A percentile compares a stretch with the other conserved stretches of the same genome.
phyloP scores from a whole-genome alignment of 2,113 vertebrate genomes.

The Delphinapterus leucas region DNA sequence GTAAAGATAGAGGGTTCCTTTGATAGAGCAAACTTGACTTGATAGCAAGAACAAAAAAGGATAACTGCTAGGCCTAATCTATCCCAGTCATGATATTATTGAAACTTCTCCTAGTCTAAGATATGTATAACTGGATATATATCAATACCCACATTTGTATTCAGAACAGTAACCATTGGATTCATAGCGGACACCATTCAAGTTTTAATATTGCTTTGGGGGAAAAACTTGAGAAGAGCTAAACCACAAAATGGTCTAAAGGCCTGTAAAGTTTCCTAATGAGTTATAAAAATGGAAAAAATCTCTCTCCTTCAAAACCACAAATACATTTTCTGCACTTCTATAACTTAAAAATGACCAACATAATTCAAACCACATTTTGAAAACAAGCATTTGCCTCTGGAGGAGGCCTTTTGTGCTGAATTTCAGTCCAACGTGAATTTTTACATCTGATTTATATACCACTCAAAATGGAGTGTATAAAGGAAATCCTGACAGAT shows the following conservation, averaged over 20 bases:
- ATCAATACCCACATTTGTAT: conserved; percentile 34
- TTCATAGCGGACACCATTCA: conserved; percentile 64
- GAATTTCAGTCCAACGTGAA: conserved; percentile 68
- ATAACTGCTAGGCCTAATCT: not conserved
- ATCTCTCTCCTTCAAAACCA: conserved; percentile 67
- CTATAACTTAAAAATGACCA: conserved; percentile 63
- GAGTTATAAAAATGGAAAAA: conserved; percentile 70
- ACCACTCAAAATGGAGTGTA: conserved; percentile 70
- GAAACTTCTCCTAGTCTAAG: conserved; percentile 13
- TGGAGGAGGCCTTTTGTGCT: conserved; percentile 55
- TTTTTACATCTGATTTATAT: conserved; percentile 73
- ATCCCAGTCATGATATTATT: not conserved
- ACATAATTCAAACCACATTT: conserved; percentile 67
- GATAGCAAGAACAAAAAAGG: not conserved
- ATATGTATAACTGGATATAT: not conserved
- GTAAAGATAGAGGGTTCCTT: not conserved
- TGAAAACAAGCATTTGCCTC: conserved; percentile 58
- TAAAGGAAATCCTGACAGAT: conserved; percentile 68
- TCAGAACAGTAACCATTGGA: conserved; percentile 48
- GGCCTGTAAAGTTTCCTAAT: conserved; percentile 59
- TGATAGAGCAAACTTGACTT: not conserved
- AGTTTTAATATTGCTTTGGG: conserved; percentile 70
- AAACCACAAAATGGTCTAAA: conserved; percentile 68
- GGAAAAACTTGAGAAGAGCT: conserved; percentile 62
- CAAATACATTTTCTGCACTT: conserved; percentile 73